Evolutionary conservation across 2,797 vertebrate species (phyloP), one percentile per base, ranked within the genome.

Genomic region (Sylvilagus floridanus): DNA sequence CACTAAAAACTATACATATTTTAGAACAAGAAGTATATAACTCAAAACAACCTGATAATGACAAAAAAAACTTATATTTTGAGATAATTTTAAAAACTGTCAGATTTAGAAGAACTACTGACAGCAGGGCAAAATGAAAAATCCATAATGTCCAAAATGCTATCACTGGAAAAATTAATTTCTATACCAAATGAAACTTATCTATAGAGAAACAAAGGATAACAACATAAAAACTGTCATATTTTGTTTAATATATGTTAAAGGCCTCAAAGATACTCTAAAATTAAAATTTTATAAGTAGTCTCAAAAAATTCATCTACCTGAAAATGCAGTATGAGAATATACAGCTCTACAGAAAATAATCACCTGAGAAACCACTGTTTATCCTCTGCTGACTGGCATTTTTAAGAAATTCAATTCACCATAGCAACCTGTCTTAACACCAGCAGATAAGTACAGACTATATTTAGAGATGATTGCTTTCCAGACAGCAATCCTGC

Each of bases 371-470:
- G 85, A 92, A 92, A 90, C 7, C 26, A 95, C 17, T 95, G 87
- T 96, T 97, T 95, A 97, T 85, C 76, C 32, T 96, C 68, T 92
- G 52, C 60, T 96, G 93, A 94, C 88, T 95, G 94, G 94, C 94
- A 96, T 90, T 96, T 97, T 92, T 65, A 96, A 97, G 88, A 97
- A 97, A 96, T 90, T 94, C 87, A 93, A 66, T 97, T 97, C 85
- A 92, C 96, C 95, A 96, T 93, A 96, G 96, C 90, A 97, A 97
- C 90, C 90, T 97, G 60, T 96, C 90, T 96, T 97, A 97, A 96
- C 65, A 96, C 22, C 68, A 96, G 96, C 37, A 96, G 92, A 96
- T 96, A 96, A 96, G 87, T 93, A 93, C 7, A 91, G 81, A 69
- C 83, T 97, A 97, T 95, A 96, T 93, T 93, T 97, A 95, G 95